phyloP scores from a whole-genome alignment of 2,113 vertebrate species.

The Conger conger region DNA sequence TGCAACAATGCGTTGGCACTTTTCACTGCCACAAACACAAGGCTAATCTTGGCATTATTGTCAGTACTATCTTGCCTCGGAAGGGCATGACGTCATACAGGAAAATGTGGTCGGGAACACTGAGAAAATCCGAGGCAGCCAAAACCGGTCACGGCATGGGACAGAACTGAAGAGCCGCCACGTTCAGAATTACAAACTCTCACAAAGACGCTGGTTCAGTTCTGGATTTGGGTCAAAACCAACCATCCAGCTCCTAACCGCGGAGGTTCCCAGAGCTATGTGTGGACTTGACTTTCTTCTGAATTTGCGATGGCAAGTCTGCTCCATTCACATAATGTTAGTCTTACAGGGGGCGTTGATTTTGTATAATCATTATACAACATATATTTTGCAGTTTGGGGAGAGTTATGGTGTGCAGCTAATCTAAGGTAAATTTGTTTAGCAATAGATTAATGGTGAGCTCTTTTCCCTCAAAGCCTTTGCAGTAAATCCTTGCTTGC shows the following conservation, averaged over 20 bases:
- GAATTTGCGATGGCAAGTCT: not conserved
- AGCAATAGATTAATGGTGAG: not conserved
- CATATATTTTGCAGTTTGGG: not conserved
- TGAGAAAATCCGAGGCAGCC: constrained; percentile 35
- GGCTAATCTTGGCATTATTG: constrained; percentile 24
- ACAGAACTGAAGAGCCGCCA: not conserved
- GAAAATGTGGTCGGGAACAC: constrained; percentile 33
- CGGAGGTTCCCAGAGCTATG: not conserved
- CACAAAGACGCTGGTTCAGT: not conserved
- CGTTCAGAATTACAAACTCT: not conserved
- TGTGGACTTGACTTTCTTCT: not conserved
- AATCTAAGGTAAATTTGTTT: not conserved
- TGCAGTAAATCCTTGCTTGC: not conserved
- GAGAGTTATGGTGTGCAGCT: not conserved
- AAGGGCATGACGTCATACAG: constrained; percentile 42
- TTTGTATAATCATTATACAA: not conserved
- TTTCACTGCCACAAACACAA: constrained; percentile 19
- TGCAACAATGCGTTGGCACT: not conserved
- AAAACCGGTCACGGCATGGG: not conserved
- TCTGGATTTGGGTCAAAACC: constrained; percentile 2
- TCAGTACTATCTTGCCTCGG: constrained; percentile 11
- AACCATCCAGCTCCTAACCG: not conserved
- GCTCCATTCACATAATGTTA: not conserved
- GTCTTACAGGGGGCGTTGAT: not conserved
- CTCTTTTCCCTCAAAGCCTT: not conserved